These are phyloP conservation scores for Philereme vetulata DNA, from an alignment of 2,888 invertebrate genomes.

Conservation along the genomic window DNA sequence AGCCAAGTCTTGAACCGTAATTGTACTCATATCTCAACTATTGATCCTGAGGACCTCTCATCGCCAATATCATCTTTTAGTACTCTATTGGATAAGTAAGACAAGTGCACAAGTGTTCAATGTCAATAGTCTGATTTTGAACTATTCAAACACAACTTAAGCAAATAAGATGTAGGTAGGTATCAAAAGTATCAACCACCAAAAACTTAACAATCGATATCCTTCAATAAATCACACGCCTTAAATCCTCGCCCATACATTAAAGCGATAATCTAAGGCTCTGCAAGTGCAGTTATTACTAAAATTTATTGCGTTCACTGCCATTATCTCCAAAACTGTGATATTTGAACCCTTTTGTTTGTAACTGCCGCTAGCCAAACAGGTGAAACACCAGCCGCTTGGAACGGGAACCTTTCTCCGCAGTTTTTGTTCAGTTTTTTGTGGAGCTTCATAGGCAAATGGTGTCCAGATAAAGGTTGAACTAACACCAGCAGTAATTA, in stretches of 20 bases:
- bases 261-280: constrained; percentile 69
- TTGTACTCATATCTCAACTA: too few relatives aligned
- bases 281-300: constrained; percentile 79
- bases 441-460: constrained; percentile 64
- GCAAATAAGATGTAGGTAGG: constrained; percentile 26
- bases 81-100: too few relatives aligned
- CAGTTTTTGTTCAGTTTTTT: constrained; percentile 77
- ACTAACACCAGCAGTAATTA: constrained; percentile 84
- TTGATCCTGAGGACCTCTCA: too few relatives aligned
- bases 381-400: constrained; percentile 71
- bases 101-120: too few relatives aligned
- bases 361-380: constrained; percentile 76
- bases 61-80: too few relatives aligned
- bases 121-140: too few relatives aligned
- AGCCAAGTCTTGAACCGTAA: too few relatives aligned
- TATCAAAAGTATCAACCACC: constrained; percentile 30
- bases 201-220: constrained; percentile 45
- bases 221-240: constrained; percentile 67
- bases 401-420: constrained; percentile 72
- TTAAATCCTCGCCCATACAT: constrained; percentile 64
- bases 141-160: constrained; percentile 17
- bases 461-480: constrained; percentile 81
- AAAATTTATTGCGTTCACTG: constrained; percentile 73
- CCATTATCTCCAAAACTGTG: constrained; percentile 79
- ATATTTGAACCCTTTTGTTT: constrained; percentile 81